These are phyloP conservation scores for Pseudorectes ferrugineus DNA, from an alignment of 2,113 vertebrate genomes.

Conservation along the genomic window DNA sequence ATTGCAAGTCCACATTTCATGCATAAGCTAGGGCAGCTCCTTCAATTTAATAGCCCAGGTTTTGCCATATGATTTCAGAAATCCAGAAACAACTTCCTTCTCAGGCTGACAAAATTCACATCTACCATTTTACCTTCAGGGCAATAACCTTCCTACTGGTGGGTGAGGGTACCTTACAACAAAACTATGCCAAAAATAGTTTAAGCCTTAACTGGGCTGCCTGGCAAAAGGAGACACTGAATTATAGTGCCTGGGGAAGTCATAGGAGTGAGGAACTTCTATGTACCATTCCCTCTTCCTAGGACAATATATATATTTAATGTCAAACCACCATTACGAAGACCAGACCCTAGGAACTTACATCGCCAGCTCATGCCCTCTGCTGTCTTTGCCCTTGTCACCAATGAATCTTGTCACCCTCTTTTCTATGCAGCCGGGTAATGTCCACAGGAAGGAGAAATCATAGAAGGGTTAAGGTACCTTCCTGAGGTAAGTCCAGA, in stretches of 20 bases:
- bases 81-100: not conserved
- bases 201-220: not conserved
- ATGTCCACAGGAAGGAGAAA: not conserved
- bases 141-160: not conserved
- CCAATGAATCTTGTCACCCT: not conserved
- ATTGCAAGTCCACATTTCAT: not conserved
- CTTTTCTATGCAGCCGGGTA: not conserved
- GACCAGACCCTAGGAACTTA: not conserved
- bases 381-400: not conserved
- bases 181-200: not conserved
- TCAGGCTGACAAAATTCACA: not conserved
- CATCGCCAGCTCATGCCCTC: fast-evolving
- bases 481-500: not conserved
- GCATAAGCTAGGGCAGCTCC: not conserved
- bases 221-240: not conserved
- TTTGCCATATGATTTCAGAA: not conserved
- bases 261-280: not conserved
- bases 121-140: not conserved
- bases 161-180: not conserved
- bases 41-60: not conserved
- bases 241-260: not conserved
- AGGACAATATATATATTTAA: not conserved
- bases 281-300: not conserved
- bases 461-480: not conserved
- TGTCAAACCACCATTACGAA: not conserved